phyloP scores from a whole-genome alignment of 1,140 invertebrate genomes.

The Ips typographus region DNA sequence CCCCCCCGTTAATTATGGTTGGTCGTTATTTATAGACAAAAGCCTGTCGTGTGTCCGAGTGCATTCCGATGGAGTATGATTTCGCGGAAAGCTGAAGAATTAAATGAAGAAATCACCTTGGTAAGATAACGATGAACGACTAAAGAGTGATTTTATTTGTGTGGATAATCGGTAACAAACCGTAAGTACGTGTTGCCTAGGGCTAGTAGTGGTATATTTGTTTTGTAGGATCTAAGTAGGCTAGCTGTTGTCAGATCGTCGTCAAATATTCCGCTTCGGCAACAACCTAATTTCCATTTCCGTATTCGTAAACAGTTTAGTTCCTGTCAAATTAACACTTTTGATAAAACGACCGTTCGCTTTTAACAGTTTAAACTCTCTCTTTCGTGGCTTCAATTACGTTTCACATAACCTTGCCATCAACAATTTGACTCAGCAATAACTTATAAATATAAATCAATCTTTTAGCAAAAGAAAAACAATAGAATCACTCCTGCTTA shows the following conservation, averaged over 20 bases:
- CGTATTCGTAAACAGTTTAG: slow-evolving; percentile 29
- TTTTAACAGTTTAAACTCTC: too few relatives aligned
- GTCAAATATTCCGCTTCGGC: slow-evolving; percentile 2
- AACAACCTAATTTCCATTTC: slow-evolving; percentile 31
- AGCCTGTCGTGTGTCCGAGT: slow-evolving; percentile 4
- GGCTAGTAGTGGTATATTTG: not conserved
- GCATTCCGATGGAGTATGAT: slow-evolving; percentile 34
- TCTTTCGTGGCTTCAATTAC: too few relatives aligned
- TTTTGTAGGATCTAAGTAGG: slow-evolving; percentile 9
- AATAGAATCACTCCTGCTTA: too few relatives aligned
- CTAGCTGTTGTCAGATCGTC: not conserved
- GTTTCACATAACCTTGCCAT: too few relatives aligned
- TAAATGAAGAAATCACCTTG: slow-evolving; percentile 46
- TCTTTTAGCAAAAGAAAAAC: too few relatives aligned
- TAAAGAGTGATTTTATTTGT: slow-evolving; percentile 3
- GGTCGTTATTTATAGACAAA: slow-evolving; percentile 22
- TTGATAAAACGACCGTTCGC: too few relatives aligned
- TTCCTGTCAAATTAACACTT: slow-evolving; percentile 7
- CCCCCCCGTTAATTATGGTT: too few relatives aligned
- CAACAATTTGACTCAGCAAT: too few relatives aligned
- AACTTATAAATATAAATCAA: too few relatives aligned
- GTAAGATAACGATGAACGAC: slow-evolving; percentile 34
- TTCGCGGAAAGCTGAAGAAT: slow-evolving; percentile 29
- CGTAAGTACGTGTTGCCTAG: too few relatives aligned
- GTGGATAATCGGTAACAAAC: not conserved